These are phyloP conservation scores for Brenthis hecate DNA, from an alignment of 2,888 invertebrate species.

Conservation along the genomic window DNA sequence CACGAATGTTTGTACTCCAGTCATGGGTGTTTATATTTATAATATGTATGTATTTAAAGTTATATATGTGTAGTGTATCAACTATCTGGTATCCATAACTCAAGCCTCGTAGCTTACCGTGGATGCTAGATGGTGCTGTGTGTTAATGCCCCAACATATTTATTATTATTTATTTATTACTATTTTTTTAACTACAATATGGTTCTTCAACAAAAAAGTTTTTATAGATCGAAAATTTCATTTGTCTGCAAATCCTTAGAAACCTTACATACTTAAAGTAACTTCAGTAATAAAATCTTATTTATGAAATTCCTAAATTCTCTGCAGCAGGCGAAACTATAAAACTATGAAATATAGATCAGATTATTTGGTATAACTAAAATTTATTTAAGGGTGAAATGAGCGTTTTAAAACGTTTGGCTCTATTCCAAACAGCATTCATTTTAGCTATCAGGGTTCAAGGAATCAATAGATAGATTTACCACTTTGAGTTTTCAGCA, in stretches of 20 bases:
- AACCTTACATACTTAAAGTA: not conserved
- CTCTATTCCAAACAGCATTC: constrained; percentile 11
- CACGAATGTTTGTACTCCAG: no score
- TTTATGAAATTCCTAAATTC: constrained; percentile 1
- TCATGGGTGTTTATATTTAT: no score
- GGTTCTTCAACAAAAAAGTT: not conserved
- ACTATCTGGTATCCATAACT: no score
- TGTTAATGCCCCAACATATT: no score
- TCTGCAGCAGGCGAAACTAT: constrained; percentile 4
- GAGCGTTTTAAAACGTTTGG: constrained; percentile 12
- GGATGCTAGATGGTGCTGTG: no score
- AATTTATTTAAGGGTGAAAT: constrained; percentile 11
- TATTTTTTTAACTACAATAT: no score
- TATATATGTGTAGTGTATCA: no score
- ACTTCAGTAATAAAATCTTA: not conserved
- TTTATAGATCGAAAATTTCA: not conserved
- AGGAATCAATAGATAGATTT: constrained; percentile 4
- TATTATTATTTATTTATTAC: no score
- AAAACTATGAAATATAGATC: constrained; percentile 8
- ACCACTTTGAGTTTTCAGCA: no score
- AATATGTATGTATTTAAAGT: no score
- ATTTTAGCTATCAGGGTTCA: constrained; percentile 9
- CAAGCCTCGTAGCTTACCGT: no score
- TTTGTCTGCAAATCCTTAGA: not conserved
- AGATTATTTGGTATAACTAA: constrained; percentile 14